phyloP scores from a whole-genome alignment of 2,797 vertebrate genomes.

The Enteromius afrohamiltoni region DNA sequence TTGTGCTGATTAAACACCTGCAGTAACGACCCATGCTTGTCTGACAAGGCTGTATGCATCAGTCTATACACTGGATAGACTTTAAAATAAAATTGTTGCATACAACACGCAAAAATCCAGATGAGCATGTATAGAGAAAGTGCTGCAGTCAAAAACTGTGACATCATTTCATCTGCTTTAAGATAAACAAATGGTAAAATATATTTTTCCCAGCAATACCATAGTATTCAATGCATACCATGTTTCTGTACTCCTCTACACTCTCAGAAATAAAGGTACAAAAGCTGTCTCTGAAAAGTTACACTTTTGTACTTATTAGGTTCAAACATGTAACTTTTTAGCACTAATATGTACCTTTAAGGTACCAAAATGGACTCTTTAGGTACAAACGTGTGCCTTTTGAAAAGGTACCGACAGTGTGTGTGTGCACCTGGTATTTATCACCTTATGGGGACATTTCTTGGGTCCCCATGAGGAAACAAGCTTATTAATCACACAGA shows the following conservation, averaged over 20 bases:
- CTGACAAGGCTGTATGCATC: neutral
- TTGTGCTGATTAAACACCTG: constrained; percentile 67
- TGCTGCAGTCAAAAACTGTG: constrained; percentile 51
- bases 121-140: neutral
- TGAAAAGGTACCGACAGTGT: no score
- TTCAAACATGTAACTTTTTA: no score
- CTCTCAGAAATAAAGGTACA: no score
- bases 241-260: neutral
- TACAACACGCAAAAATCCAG: neutral
- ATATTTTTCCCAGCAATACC: neutral
- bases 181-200: constrained; percentile 6
- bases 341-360: no score
- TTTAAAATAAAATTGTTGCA: neutral
- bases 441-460: no score
- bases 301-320: no score
- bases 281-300: no score
- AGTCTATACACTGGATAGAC: neutral
- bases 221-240: neutral
- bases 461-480: no score
- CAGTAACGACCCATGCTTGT: neutral
- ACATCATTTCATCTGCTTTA: constrained; percentile 52
- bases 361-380: no score
- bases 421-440: no score
- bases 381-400: no score
- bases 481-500: no score